Conservation (phyloP, 2,888 invertebrate genomes). For the Amiota minor region DNA sequence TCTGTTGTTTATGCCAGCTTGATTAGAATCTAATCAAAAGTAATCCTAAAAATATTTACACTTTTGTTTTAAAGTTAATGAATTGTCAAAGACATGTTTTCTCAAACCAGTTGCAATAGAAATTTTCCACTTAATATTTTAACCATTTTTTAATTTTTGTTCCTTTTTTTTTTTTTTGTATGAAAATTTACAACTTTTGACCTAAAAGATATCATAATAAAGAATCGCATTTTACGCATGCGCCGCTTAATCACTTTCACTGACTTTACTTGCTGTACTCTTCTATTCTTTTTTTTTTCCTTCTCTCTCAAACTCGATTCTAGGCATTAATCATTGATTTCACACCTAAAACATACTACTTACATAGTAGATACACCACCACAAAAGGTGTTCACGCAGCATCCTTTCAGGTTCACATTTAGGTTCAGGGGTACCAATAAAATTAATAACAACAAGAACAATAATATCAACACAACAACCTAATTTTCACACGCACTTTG, state of each 20-base stretch:
- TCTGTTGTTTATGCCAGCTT: too few species aligned
- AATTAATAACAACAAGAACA: conserved; percentile 28
- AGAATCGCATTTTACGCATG: conserved; percentile 56
- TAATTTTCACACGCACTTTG: conserved; percentile 68
- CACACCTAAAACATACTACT: conserved; percentile 48
- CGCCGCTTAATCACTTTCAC: conserved; percentile 39
- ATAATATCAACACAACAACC: conserved; percentile 48
- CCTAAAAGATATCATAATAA: conserved; percentile 48
- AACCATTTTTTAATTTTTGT: too few species aligned
- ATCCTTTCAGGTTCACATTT: conserved; percentile 39
- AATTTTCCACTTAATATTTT: too few species aligned
- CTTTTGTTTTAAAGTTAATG: too few species aligned
- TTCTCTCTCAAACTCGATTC: neutral
- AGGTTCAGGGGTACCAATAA: neutral
- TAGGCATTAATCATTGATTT: conserved; percentile 51
- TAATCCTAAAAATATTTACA: too few species aligned
- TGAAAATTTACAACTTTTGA: conserved; percentile 50
- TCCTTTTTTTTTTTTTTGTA: too few species aligned
- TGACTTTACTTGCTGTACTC: conserved; percentile 26
- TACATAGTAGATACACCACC: conserved; percentile 45
- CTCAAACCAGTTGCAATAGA: too few species aligned
- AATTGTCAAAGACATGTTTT: too few species aligned
- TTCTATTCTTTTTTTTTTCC: conserved; percentile 9
- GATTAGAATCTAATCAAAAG: too few species aligned
- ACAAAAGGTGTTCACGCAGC: conserved; percentile 55